Evolutionary conservation across 2,888 invertebrate genomes (phyloP), one percentile per base, ranked within the genome.

Genomic region (Ceratothoa steindachneri): DNA sequence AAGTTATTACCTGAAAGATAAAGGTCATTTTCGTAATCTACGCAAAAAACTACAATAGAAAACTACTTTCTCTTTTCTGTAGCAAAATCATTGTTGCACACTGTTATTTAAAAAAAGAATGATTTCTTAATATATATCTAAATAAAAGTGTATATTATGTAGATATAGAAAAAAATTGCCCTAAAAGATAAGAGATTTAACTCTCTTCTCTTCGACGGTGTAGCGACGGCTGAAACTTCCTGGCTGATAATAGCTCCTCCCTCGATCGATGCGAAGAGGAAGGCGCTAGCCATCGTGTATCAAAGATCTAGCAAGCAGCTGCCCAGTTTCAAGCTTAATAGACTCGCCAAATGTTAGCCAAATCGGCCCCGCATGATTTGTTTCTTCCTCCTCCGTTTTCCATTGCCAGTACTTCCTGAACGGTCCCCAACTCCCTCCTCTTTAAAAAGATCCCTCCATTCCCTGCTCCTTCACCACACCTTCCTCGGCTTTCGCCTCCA

Each of bases 241-340:
- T 67, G 68, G 77, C 78, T n/a, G n/a, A n/a, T n/a, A n/a, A n/a
- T n/a, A 65, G 77, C 81, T 24, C 81, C 78, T 71, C 92, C 93
- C 84, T 93, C 93, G 72, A 93, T 86, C 12, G 92, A 91, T 85
- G 93, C 90, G 85, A 97, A 97, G 85, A 97, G 91, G 84, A 95
- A 92, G 53, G 96, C 95, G 69, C 97, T 94, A 80, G 92, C 90
- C 74, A 94, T 91, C 71, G 92, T 93, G 85, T 95, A 95, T 60
- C 91, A 91, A 53, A 96, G 92, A 73, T 98, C 97, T 75, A 97
- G 87, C 77, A 93, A 90, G 82, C 96, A 93, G 81, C 97, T 91
- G 70, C 97, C 97, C 69, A 97, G 92, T 87, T 98, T 97, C 31
- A 75, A 77, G 30, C 80, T 77, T 41, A 80, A 15, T n/a, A 74